These are phyloP conservation scores for Eupeodes latifasciatus DNA, from an alignment of 2,888 invertebrate genomes.

Conservation along the genomic window DNA sequence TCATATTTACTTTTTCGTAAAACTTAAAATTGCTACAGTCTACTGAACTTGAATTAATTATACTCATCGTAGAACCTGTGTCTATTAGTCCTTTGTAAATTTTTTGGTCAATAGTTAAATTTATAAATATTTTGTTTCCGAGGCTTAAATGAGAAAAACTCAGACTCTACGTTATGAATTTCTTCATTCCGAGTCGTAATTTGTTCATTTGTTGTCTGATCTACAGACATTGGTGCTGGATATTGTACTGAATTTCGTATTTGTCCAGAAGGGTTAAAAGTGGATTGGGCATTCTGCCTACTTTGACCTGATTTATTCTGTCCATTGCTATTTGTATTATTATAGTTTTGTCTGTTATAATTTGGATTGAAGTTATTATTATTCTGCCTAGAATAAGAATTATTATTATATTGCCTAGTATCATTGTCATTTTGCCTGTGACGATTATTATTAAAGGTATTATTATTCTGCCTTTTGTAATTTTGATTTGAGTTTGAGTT, in stretches of 20 bases:
- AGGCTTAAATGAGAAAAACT: constrained; percentile 31
- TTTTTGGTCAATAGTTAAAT: constrained; percentile 20
- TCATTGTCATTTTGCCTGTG: not conserved
- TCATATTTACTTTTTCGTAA: constrained; percentile 20
- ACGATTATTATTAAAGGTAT: not conserved
- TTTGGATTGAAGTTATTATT: too few species aligned
- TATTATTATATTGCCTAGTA: not conserved
- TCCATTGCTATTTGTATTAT: too few species aligned
- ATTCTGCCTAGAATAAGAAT: not conserved
- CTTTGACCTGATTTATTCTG: too few species aligned
- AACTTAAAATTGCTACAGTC: constrained; percentile 17
- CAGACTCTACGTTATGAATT: constrained; percentile 25
- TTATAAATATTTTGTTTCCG: constrained; percentile 31
- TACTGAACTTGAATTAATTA: constrained; percentile 20
- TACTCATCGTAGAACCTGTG: constrained; percentile 34
- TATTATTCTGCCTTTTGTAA: not conserved
- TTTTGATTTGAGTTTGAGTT: not conserved
- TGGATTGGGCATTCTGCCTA: too few species aligned
- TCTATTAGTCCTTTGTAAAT: constrained; percentile 12
- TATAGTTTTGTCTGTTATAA: too few species aligned
- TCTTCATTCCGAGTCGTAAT: not conserved
- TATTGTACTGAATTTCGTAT: not conserved
- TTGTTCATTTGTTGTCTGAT: not conserved
- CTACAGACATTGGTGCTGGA: not conserved
- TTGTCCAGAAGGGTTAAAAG: too few species aligned